Base-by-base conservation (phyloP, 2,113 vertebrate genomes). In the Plecotus auritus region DNA sequence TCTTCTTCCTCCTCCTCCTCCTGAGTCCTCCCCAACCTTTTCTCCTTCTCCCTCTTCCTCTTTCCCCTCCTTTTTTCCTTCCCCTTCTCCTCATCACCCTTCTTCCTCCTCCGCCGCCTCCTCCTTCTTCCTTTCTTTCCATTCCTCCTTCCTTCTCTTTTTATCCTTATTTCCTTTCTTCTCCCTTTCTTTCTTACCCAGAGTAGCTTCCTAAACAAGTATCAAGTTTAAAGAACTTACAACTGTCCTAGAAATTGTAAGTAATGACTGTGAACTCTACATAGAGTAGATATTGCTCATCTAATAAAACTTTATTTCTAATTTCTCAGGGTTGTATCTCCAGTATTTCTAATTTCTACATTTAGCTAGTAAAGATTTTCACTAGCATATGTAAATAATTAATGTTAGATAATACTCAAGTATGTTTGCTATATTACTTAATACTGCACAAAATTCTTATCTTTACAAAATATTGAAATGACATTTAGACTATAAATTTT, bases 381-480 rank as follows among this genome's bases (percentile, higher is more conserved):
- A 17, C 30, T 30, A 95, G 85, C 35, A 69, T 1, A 10, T 56
- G 23, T 78, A 96, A 84, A 91, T 64, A 37, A 28, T 97, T 97
- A 30, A 83, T 88, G 40, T 18, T 51, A 9, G 66, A 85, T 96
- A 90, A 35, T 87, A 42, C 32, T 95, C 95, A 84, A 96, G 26
- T 42, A 78, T 95, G 40, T 0, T 4, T 70, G 14, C 91, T 93
- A 90, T 81, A 94, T 96, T 74, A 88, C 32, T 91, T 85, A 91
- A 35, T 6, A 94, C 74, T 92, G 56, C 37, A 94, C 13, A 94
- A 95, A 89, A 94, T 51, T 94, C 9, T 5, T 84, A 40, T 49
- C 37, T 95, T 96, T 91, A 93, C 95, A 96, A 93, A 95, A 89
- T 89, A 95, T 93, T 94, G 49, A 78, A 93, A 69, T 95, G 80